Evolutionary conservation across 2,113 vertebrate genomes (phyloP), one percentile per base, ranked within the genome.

Genomic region (Cettia cetti): DNA sequence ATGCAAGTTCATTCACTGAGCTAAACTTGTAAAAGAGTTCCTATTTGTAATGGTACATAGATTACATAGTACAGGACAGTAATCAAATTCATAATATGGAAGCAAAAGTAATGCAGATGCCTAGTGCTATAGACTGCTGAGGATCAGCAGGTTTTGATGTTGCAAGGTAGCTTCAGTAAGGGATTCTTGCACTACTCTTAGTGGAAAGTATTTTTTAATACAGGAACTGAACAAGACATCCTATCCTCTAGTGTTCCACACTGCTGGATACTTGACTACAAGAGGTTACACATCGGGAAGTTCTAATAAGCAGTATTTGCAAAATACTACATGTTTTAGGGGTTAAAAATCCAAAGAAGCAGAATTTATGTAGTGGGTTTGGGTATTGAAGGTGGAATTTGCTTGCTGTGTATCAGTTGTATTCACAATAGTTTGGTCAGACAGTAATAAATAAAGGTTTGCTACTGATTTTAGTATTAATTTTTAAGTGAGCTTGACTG

Each of bases 31-130:
- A 13, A 60, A 68, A 44, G 22, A 35, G 11, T 74, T 92, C 10
- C 1, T 37, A 31, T 83, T 86, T 75, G 15, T 84, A 54, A 19
- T 23, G 10, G 19, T 21, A 12, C 0, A 0, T 40, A 4, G 1
- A 3, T 64, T 19, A 27, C 15, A 8, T 15, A 39, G 24, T 50
- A 35, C 7, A 61, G 26, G 19, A 6, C 40, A 39, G 17, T 42
- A 64, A 57, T 65, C 5, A 56, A 57, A 70, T 59, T 22, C 0
- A 9, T 70, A n/a, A 17, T 20, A 44, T 22, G 44, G 22, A 75
- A 68, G 66, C 22, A 76, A 7, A 76, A 84, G n/a, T 33, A 53
- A 15, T 16, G 26, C 12, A 70, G 13, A 11, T 75, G 33, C 33
- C 10, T 49, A 15, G 15, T 45, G 49, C 47, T 75, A 2, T 2